phyloP scores from a whole-genome alignment of 2,113 vertebrate species.

The Atherinomorus stipes region DNA sequence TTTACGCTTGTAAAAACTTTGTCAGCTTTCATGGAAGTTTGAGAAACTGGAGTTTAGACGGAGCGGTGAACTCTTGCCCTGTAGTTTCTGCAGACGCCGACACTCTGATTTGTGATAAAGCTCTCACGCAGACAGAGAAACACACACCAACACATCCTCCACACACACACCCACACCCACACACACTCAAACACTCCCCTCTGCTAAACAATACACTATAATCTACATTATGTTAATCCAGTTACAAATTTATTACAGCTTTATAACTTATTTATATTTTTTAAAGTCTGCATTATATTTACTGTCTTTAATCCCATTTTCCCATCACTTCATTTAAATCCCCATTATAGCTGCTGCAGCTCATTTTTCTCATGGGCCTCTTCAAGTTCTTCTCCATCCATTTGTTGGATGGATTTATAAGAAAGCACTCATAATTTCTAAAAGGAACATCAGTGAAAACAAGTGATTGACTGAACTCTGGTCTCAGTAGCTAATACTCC shows the following conservation, averaged over 20 bases:
- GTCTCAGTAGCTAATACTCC: conserved; percentile 75
- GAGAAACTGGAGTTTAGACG: conserved; percentile 57
- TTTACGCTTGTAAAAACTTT: conserved; percentile 29
- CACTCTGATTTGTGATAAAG: conserved; percentile 72
- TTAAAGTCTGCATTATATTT: background rate
- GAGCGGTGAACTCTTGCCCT: conserved; percentile 79
- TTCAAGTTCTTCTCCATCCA: background rate
- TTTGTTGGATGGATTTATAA: conserved; percentile 25
- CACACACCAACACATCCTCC: conserved; percentile 32
- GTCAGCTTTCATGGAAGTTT: conserved; percentile 33
- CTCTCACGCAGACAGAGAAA: conserved; percentile 49
- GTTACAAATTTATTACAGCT: background rate
- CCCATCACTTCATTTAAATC: background rate
- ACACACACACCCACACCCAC: conserved; percentile 25
- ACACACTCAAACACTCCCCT: conserved; percentile 1
- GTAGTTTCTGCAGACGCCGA: conserved; percentile 67
- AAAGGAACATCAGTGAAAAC: conserved; percentile 63
- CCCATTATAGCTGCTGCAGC: background rate
- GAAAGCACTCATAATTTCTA: conserved; percentile 49
- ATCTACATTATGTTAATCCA: background rate
- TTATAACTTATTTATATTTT: background rate
- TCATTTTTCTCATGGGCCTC: background rate
- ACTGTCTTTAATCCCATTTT: conserved; percentile 2
- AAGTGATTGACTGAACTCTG: conserved; percentile 80
- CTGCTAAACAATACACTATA: background rate